phyloP scores from a whole-genome alignment of 2,113 vertebrate genomes.

The Neotoma lepida region DNA sequence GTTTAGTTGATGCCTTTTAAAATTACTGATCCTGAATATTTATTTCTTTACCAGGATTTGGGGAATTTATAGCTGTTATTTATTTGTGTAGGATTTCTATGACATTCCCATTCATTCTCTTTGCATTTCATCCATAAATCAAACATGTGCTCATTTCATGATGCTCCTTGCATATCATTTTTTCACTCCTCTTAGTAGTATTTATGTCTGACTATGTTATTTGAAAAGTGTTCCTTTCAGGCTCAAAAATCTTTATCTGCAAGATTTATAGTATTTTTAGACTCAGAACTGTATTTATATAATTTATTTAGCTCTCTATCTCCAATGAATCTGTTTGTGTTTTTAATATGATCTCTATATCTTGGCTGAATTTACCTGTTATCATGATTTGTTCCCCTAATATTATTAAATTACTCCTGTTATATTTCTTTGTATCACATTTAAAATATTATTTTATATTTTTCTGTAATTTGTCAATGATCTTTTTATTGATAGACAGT shows the following conservation, averaged over 20 bases:
- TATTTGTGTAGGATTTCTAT: not conserved
- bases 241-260: not conserved
- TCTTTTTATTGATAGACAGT: not conserved
- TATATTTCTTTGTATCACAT: not conserved
- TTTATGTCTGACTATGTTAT: not conserved
- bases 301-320: no score
- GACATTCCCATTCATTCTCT: not conserved
- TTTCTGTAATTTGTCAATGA: not conserved
- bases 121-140: not conserved
- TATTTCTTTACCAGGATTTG: not conserved
- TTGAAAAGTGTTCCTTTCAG: not conserved
- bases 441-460: not conserved
- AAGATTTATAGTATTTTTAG: not conserved
- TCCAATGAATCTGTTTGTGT: not conserved
- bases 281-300: no score
- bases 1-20: not conserved
- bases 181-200: not conserved
- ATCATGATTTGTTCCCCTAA: not conserved
- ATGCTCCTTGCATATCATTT: not conserved
- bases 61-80: not conserved
- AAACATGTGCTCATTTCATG: not conserved
- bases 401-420: not conserved
- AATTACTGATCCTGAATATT: no score
- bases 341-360: not conserved
- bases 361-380: not conserved